phyloP scores from a whole-genome alignment of 2,888 invertebrate genomes.

The Drosophila monieri region DNA sequence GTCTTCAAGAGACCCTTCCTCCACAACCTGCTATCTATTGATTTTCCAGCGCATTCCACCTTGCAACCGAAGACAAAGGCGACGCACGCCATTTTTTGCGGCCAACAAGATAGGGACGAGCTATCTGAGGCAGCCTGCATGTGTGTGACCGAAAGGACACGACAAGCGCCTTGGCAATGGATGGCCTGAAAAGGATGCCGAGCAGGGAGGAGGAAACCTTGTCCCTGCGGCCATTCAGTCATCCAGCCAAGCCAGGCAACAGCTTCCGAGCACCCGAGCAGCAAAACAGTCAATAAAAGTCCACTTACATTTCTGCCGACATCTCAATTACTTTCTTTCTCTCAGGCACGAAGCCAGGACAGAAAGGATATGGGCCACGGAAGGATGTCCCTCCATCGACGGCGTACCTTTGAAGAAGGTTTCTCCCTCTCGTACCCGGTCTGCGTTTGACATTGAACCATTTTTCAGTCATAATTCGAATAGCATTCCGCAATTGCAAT shows the following conservation, averaged over 20 bases:
- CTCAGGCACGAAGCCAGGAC: slow-evolving; percentile 1
- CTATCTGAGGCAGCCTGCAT: slow-evolving; percentile 7
- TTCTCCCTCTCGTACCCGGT: background rate
- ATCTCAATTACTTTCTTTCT: slow-evolving; percentile 70
- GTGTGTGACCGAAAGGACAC: slow-evolving; percentile 39
- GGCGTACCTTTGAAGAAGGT: too few relatives aligned
- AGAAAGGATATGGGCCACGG: background rate
- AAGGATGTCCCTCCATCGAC: background rate
- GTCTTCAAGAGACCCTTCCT: slow-evolving; percentile 31
- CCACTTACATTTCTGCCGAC: slow-evolving; percentile 75
- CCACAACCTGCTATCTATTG: slow-evolving; percentile 52
- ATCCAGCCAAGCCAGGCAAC: slow-evolving; percentile 41
- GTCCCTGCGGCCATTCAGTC: slow-evolving; percentile 35
- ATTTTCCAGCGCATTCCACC: slow-evolving; percentile 55
- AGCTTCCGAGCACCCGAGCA: slow-evolving; percentile 34
- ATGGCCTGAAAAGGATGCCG: background rate
- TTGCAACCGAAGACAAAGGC: slow-evolving; percentile 53
- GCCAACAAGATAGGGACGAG: slow-evolving; percentile 24
- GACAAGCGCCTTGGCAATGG: slow-evolving; percentile 44
- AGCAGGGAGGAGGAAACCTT: slow-evolving; percentile 29
- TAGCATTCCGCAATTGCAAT: slow-evolving; percentile 43
- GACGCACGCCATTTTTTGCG: slow-evolving; percentile 56
- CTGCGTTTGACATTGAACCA: slow-evolving; percentile 29
- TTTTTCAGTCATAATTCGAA: slow-evolving; percentile 57
- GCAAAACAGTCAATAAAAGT: slow-evolving; percentile 76